Conservation (phyloP, 2,888 invertebrate species). For the Stenchaetothrips biformis region DNA sequence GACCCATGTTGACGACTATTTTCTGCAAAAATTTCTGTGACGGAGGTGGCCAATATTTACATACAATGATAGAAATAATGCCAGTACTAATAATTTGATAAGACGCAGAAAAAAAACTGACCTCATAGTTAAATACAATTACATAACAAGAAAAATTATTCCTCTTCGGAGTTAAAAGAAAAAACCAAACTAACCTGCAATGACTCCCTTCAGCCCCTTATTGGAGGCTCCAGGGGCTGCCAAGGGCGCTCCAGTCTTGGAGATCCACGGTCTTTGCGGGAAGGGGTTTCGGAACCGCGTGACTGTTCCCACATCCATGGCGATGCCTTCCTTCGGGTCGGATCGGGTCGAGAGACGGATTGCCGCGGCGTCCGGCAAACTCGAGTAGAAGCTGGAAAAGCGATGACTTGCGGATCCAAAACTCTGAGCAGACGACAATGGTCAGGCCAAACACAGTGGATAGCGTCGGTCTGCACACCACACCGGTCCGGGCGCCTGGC, state of each 20-base stretch:
- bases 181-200: conserved; percentile 53
- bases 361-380: not conserved
- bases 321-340: not conserved
- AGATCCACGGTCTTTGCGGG: conserved; percentile 65
- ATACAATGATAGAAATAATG: not conserved
- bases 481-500: not conserved
- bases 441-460: not conserved
- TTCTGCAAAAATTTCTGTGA: not conserved
- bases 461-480: not conserved
- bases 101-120: not conserved
- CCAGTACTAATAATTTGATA: not conserved
- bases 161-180: not conserved
- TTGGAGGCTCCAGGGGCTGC: conserved; percentile 53
- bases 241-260: conserved; percentile 64
- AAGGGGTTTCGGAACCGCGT: conserved; percentile 45
- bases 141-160: not conserved
- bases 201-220: conserved; percentile 83
- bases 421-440: not conserved
- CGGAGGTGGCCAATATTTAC: not conserved
- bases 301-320: not conserved
- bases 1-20: too few species aligned
- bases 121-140: not conserved
- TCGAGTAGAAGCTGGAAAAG: not conserved
- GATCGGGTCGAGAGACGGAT: not conserved
- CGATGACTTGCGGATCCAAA: not conserved